Base-by-base conservation (phyloP, 2,888 invertebrate species). In the Noctua comes region DNA sequence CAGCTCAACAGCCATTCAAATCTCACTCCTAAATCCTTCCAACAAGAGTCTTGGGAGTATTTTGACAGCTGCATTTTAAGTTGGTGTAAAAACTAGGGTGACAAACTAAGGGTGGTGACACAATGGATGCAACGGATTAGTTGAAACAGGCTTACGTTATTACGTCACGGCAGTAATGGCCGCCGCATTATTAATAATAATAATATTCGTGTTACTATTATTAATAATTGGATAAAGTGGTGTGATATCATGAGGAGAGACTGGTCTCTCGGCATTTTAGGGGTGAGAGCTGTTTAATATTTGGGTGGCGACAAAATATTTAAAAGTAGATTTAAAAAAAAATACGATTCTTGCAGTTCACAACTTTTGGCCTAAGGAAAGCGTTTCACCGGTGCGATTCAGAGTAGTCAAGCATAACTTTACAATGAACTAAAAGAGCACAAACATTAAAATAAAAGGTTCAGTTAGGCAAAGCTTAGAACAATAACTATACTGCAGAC, bases 161-260 rank as follows among this genome's bases (percentile, higher is more conserved):
- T 94, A 95, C 95, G 94, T 94, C 95, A 94, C 94, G 91, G 91
- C 90, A 92, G 87, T 90, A 93, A 95, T 95, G 94, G 94, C 91
- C 85, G 90, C 87, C 82, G 71, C 65, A 81, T 87, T 89, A 90
- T 89, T 91, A 92, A 85, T 91, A 92, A 87, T 91, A 91, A 89
- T 91, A 91, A 90, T 92, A 91, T 82, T 89, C 84, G 73, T 86
- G 69, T 83, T 72, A 88, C 72, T 88, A 82, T 86, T 84, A 89
- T 86, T 86, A 88, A 66, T 66, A 72, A 83, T 84, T 82, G 80
- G 70, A 79, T 79, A 71, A 79, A 79, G 81, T 76, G 57, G 68
- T 72, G 66, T 76, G 66, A 78, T 84, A 83, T 36, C 73, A 68
- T 69, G 73, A 62, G n/a, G 68, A 43, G 79, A 68, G 73, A 81